Evolutionary conservation across 2,113 vertebrate genomes (phyloP), one percentile per base, ranked within the genome.

Genomic region (Gymnarchus niloticus): DNA sequence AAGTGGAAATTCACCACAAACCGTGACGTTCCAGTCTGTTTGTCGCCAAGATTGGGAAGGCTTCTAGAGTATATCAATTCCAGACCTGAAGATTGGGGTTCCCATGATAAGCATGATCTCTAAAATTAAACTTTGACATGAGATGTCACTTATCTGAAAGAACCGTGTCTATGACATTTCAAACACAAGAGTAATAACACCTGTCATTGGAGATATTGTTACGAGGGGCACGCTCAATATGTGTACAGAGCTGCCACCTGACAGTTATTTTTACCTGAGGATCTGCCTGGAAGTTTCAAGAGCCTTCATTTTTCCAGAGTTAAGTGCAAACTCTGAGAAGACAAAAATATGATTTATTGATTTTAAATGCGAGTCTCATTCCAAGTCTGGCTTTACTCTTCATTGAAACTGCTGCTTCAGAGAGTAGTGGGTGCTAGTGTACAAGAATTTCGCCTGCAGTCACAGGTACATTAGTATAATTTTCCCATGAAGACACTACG

Each of bases 241-340:
- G 0, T 19, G 3, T 17, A 19, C 49, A 25, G n/a, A 23, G 2
- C 49, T 19, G 59, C 44, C 83, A 84, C 46, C 25, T 77, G 84
- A 17, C 28, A 76, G 19, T 85, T 85, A 54, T 54, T 82, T 85
- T 85, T 85, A 85, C 84, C 65, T 56, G 19, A 23, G 17, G 21
- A 10, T 54, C 41, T 65, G 33, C 49, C 37, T 4, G 28, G 6
- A 48, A 73, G 5, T 69, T n/a, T 76, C 83, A 28, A 49, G 59
- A 48, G 83, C 83, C 23, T 61, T 59, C 25, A 33, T 73, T 52
- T 37, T 73, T 76, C 46, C 25, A 8, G 19, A 33, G 25, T 73
- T 84, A 65, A 84, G 33, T n/a, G 21, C 17, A 65, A 52, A 33
- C 25, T n/a, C 59, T 76, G 65, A 77, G 84, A 37, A 19, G 61